Conservation (phyloP, 2,888 invertebrate genomes). For the Euplagia quadripunctaria region DNA sequence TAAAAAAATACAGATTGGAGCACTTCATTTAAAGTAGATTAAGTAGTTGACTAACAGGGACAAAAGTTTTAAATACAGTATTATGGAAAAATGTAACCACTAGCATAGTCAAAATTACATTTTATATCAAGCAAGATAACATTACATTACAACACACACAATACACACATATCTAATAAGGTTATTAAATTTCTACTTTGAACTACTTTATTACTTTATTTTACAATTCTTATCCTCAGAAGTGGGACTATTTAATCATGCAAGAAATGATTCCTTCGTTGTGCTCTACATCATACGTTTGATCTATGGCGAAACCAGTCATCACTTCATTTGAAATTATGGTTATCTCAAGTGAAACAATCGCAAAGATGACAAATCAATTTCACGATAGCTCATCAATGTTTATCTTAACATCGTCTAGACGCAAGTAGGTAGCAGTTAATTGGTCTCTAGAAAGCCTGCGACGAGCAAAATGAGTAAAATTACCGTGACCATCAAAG, state of each 20-base stretch:
- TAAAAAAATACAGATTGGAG: too few species aligned
- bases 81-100: too few species aligned
- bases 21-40: too few species aligned
- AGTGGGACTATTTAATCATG: not conserved
- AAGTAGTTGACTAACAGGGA: too few species aligned
- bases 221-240: not conserved
- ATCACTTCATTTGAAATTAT: not conserved
- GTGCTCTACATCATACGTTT: not conserved
- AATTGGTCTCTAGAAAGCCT: constrained; percentile 64
- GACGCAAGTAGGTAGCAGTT: constrained; percentile 54
- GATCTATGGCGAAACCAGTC: not conserved
- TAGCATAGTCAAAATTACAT: too few species aligned
- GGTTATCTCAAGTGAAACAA: constrained; percentile 10
- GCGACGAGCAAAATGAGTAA: constrained; percentile 52
- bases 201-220: too few species aligned
- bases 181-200: too few species aligned
- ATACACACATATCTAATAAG: too few species aligned
- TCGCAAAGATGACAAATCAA: constrained; percentile 41
- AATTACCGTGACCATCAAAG: constrained; percentile 50
- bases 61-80: too few species aligned
- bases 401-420: constrained; percentile 47
- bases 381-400: constrained; percentile 48
- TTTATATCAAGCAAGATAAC: too few species aligned
- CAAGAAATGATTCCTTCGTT: not conserved
- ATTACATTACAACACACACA: too few species aligned